Evolutionary conservation across 1,140 invertebrate species (phyloP).

Genomic region (Tachypleus tridentatus): DNA sequence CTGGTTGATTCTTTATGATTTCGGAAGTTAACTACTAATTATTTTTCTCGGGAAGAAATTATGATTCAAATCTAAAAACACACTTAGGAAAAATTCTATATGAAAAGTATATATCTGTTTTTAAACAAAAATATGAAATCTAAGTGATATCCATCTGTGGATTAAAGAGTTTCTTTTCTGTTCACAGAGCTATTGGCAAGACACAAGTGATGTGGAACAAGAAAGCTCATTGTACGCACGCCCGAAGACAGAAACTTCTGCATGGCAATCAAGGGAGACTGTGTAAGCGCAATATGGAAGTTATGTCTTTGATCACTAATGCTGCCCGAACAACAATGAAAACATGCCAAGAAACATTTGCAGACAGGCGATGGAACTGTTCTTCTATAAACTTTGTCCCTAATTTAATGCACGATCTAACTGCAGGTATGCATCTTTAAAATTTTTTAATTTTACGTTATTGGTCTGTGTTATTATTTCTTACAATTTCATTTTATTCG

Average conservation of each 20-base stretch:
- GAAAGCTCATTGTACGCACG: conserved; percentile 28
- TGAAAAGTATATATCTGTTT: no score
- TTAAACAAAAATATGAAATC: no score
- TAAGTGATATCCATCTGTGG: no score
- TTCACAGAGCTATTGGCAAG: conserved; percentile 14
- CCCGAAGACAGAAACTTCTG: conserved; percentile 42
- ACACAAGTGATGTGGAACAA: conserved; percentile 22
- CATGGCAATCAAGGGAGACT: conserved; percentile 48
- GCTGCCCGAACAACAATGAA: conserved; percentile 53
- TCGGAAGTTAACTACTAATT: no score
- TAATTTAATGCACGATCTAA: conserved; percentile 55
- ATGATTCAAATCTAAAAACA: no score
- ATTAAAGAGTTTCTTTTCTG: no score
- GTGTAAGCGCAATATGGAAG: conserved; percentile 50
- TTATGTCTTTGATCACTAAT: conserved; percentile 59
- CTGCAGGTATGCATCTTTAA: conserved; percentile 47
- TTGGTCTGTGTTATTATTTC: neutral
- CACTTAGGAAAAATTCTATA: no score
- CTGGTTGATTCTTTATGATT: no score
- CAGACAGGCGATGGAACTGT: conserved; percentile 70
- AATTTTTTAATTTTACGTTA: neutral
- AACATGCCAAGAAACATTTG: conserved; percentile 58
- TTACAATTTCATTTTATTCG: neutral
- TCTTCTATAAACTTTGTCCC: conserved; percentile 61
- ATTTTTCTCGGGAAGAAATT: no score